Evolutionary conservation across 2,797 vertebrate genomes (phyloP).

Genomic region (Ctenopoma multispine): DNA sequence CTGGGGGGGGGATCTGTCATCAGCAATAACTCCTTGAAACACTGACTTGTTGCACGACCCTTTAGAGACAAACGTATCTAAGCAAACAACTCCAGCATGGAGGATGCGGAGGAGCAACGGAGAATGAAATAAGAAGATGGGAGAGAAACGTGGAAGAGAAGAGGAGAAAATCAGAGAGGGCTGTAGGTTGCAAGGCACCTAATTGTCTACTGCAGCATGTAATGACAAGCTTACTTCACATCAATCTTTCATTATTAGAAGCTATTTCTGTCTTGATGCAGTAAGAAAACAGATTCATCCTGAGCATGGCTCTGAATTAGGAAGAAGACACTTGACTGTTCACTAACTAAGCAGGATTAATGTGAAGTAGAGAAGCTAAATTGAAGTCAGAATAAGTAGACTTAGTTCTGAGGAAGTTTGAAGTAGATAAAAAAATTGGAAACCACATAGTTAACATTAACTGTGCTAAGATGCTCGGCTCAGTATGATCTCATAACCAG

Average conservation of each 20-base stretch:
- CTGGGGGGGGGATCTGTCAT: conserved; percentile 45
- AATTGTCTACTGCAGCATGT: conserved; percentile 87
- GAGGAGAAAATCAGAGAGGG: conserved; percentile 55
- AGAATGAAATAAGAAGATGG: conserved; percentile 8
- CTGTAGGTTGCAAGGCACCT: conserved; percentile 80
- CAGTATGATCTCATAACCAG: background rate
- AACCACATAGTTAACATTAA: background rate
- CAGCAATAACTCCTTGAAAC: conserved; percentile 35
- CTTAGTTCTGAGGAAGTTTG: background rate
- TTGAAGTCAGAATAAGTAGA: background rate
- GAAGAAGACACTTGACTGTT: conserved; percentile 44
- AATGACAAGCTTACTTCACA: conserved; percentile 86
- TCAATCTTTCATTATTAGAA: conserved; percentile 88
- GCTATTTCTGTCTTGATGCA: conserved; percentile 82
- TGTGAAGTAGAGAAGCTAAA: background rate
- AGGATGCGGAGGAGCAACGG: conserved; percentile 10
- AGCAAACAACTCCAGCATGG: conserved; percentile 43
- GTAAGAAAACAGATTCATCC: conserved; percentile 65
- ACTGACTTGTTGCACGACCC: conserved; percentile 37
- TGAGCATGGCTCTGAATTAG: conserved; percentile 51
- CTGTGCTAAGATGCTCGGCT: background rate
- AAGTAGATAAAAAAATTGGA: background rate
- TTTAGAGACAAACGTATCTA: conserved; percentile 38
- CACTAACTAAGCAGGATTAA: conserved; percentile 17
- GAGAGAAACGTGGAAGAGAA: conserved; percentile 1